phyloP scores from a whole-genome alignment of 2,888 invertebrate species.

The Callosobruchus maculatus region DNA sequence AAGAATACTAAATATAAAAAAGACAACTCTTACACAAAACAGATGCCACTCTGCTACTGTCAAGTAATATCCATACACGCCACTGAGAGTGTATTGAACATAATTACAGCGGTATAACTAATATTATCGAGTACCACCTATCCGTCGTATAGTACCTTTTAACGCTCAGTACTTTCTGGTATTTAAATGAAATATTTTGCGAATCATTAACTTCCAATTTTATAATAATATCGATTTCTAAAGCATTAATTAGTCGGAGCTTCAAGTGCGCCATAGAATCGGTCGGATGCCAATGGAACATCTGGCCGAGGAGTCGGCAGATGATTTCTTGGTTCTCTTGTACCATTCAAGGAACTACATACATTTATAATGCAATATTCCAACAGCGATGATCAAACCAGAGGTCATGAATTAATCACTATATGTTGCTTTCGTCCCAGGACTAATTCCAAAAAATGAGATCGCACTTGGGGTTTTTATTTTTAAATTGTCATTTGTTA shows the following conservation, averaged over 20 bases:
- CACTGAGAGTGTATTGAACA: not conserved
- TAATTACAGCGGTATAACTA: not conserved
- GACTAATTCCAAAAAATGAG: no score
- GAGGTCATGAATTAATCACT: not conserved
- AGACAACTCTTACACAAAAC: no score
- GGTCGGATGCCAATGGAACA: not conserved
- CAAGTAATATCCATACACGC: no score
- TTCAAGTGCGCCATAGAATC: not conserved
- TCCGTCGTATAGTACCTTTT: conserved; percentile 7
- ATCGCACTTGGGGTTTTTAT: no score
- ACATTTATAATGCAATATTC: not conserved
- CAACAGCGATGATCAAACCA: not conserved
- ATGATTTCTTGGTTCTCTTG: not conserved
- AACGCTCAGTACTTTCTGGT: conserved; percentile 10
- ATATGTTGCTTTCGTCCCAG: not conserved
- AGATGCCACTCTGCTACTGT: no score
- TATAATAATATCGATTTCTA: not conserved
- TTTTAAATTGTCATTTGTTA: no score
- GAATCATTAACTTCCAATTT: not conserved
- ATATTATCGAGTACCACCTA: not conserved
- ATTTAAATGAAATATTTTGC: conserved; percentile 15
- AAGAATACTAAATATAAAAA: no score
- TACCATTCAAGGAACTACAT: not conserved
- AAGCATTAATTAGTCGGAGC: not conserved
- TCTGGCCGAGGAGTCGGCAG: not conserved